These are phyloP conservation scores for Hemichromis elongatus DNA, from an alignment of 2,113 vertebrate species.

Conservation along the genomic window DNA sequence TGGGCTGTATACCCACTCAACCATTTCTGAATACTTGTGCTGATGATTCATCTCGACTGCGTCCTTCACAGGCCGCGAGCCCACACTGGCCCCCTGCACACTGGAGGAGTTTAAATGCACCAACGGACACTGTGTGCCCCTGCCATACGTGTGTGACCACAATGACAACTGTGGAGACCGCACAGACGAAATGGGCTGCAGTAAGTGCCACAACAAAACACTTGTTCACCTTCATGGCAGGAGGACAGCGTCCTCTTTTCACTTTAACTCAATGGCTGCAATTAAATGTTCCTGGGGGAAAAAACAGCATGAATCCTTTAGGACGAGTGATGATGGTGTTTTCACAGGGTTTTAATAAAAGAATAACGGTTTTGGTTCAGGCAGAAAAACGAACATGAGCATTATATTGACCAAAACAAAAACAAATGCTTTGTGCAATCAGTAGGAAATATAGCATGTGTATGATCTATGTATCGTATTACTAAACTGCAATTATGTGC, in stretches of 20 bases:
- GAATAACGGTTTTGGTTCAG: neutral
- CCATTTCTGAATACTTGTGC: neutral
- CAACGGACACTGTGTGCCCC: slow-evolving; percentile 81
- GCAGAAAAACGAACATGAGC: neutral
- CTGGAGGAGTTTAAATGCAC: slow-evolving; percentile 86
- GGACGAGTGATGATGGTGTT: neutral
- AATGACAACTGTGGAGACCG: slow-evolving; percentile 86
- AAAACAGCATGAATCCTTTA: neutral
- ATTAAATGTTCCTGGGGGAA: neutral
- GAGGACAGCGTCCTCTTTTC: neutral
- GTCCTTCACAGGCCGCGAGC: slow-evolving; percentile 73
- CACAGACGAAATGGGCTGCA: slow-evolving; percentile 88
- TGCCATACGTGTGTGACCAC: slow-evolving; percentile 84
- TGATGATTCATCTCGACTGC: neutral
- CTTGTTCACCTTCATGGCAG: neutral
- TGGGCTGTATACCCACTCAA: neutral
- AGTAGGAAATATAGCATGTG: neutral
- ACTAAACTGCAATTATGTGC: neutral
- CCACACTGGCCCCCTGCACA: slow-evolving; percentile 82
- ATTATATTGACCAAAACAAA: neutral
- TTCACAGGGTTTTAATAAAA: neutral
- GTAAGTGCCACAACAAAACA: slow-evolving; percentile 73
- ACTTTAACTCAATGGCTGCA: neutral
- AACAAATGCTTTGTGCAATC: neutral
- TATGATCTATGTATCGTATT: neutral